Evolutionary conservation across 1,140 invertebrate species (phyloP).

Genomic region (Apocrypta bakeri): DNA sequence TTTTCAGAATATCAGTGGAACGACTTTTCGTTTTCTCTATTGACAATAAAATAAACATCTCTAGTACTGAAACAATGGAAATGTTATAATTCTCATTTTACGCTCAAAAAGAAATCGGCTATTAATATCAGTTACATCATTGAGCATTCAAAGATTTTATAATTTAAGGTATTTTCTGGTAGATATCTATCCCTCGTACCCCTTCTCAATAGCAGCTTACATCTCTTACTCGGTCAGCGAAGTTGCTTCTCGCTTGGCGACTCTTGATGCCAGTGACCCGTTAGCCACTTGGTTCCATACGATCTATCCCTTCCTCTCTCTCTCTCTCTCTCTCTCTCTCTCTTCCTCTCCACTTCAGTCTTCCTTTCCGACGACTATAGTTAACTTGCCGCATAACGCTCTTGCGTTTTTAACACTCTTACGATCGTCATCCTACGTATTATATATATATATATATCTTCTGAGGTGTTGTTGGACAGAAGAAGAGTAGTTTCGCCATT

Average conservation of each 20-base stretch:
- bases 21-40: background rate
- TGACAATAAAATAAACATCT: background rate
- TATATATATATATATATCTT: too few relatives aligned
- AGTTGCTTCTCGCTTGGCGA: background rate
- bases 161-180: too few relatives aligned
- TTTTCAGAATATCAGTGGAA: background rate
- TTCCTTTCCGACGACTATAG: background rate
- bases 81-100: background rate
- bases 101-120: too few relatives aligned
- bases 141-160: background rate
- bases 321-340: background rate
- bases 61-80: background rate
- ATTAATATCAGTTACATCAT: too few relatives aligned
- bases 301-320: background rate
- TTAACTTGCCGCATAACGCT: too few relatives aligned
- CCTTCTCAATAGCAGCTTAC: background rate
- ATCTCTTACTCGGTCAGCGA: background rate
- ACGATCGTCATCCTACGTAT: background rate
- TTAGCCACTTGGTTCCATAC: background rate
- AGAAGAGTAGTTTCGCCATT: constrained; percentile 19
- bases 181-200: too few relatives aligned
- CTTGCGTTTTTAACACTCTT: background rate
- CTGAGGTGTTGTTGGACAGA: background rate
- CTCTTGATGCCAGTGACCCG: constrained; percentile 3
- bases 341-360: background rate